Base-by-base conservation (phyloP, 2,113 vertebrate genomes). In the Sinocyclocheilus anshuiensis region DNA sequence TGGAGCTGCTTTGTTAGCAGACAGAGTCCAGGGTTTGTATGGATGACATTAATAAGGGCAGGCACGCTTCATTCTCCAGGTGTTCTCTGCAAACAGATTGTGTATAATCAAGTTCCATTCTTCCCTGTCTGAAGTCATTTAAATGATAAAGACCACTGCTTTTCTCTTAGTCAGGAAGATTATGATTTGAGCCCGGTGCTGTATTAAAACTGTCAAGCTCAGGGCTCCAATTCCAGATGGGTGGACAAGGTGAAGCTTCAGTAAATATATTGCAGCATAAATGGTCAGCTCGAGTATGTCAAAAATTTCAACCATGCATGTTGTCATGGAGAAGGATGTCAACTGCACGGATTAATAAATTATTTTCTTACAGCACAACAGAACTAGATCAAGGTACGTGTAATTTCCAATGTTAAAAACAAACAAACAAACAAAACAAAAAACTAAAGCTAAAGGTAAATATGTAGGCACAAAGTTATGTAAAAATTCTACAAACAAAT, bases 21-120 rank as follows among this genome's bases (percentile, higher is more conserved):
- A 61, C 45, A 81, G 85, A 87, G 76, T 63, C 67, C 82, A 59
- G 55, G 12, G 75, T 83, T 69, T 87, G 55, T 67, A 45, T 76
- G 26, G 20, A 83, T 69, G 50, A 84, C 18, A 13, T n/a, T 65
- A 79, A 82, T 55, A 29, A 82, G 79, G 24, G 82, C 12, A 82
- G 81, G 42, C 50, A 59, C 29, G 26, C 69, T 75, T 74, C 16
- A 63, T 69, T 85, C 74, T 86, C 42, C 69, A 84, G 77, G 85
- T 86, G 84, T 86, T 86, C 75, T 72, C 78, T 79, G 55, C 75
- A 78, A 86, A 74, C 77, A 77, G 69, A 82, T 29, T 82, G 83
- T 84, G 77, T 84, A 36, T 75, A 81, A 87, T 81, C 63, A 42
- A 36, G 42, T 45, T 36, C 61, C 24, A 48, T 50, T 67, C 45